These are phyloP conservation scores for Antedon mediterranea DNA, from an alignment of 53 echinoderm and acorn worm species.

Conservation along the genomic window DNA sequence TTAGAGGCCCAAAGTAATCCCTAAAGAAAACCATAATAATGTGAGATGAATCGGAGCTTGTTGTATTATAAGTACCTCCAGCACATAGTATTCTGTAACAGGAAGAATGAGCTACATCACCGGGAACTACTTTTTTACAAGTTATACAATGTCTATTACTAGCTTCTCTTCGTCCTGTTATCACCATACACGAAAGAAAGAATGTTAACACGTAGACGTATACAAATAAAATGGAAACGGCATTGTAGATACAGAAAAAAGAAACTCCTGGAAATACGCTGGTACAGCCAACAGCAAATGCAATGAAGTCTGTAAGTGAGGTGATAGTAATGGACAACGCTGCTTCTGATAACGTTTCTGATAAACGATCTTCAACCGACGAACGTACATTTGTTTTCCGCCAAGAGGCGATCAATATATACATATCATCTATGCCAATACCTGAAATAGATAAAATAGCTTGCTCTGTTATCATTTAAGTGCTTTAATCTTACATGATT, in stretches of 20 bases:
- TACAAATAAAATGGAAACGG: slow-evolving; percentile 26
- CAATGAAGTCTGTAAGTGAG: slow-evolving; percentile 33
- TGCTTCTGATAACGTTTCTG: slow-evolving; percentile 39
- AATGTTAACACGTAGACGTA: slow-evolving; percentile 42
- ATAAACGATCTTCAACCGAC: slow-evolving; percentile 29
- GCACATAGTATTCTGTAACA: slow-evolving; percentile 25
- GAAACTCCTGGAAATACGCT: slow-evolving; percentile 21
- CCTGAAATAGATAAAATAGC: slow-evolving; percentile 14
- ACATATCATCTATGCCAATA: slow-evolving; percentile 55
- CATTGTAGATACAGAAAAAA: slow-evolving; percentile 39
- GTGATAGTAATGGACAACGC: slow-evolving; percentile 67
- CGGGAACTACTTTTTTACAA: slow-evolving; percentile 26
- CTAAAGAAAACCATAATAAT: slow-evolving; percentile 31
- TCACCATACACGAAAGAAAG: slow-evolving; percentile 43
- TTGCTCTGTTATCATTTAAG: too few species aligned
- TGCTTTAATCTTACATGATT: too few species aligned
- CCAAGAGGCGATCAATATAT: slow-evolving; percentile 54
- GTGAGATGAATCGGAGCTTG: slow-evolving; percentile 7
- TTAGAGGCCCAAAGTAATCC: slow-evolving; percentile 30
- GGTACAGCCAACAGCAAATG: slow-evolving; percentile 35
- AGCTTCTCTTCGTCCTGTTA: slow-evolving; percentile 28
- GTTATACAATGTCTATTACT: slow-evolving; percentile 26
- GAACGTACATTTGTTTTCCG: slow-evolving; percentile 17
- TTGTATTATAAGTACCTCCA: slow-evolving; percentile 2
- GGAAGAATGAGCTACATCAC: slow-evolving; percentile 8